Evolutionary conservation across 1,140 invertebrate genomes (phyloP).

Genomic region (Euschistus heros): DNA sequence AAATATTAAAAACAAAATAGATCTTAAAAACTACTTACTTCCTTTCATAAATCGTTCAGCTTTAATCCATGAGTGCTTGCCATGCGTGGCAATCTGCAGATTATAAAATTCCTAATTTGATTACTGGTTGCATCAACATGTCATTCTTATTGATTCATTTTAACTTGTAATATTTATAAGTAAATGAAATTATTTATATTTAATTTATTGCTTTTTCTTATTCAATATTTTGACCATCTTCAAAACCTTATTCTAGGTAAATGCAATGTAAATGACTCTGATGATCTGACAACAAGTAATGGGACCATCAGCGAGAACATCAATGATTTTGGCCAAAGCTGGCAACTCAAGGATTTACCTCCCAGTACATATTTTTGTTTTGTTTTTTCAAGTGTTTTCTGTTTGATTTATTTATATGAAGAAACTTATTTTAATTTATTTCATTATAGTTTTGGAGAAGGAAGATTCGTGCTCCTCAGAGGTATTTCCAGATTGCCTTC

Average conservation of each 20-base stretch:
- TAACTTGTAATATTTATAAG: too few species aligned
- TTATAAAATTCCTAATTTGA: too few species aligned
- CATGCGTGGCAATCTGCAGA: too few species aligned
- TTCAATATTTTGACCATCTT: neutral
- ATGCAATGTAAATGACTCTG: slow-evolving; percentile 53
- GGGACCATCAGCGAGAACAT: slow-evolving; percentile 38
- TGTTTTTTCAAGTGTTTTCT: neutral
- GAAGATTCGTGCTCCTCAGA: slow-evolving; percentile 29
- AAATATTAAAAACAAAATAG: too few species aligned
- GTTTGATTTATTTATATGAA: neutral
- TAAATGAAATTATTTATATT: too few species aligned
- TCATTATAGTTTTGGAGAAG: slow-evolving; percentile 24
- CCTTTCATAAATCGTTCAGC: too few species aligned
- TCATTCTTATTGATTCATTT: too few species aligned
- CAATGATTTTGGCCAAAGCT: slow-evolving; percentile 48
- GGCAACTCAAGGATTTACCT: slow-evolving; percentile 33
- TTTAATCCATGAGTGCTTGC: too few species aligned
- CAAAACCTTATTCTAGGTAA: slow-evolving; percentile 32
- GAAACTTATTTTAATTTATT: neutral
- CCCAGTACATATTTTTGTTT: slow-evolving; percentile 8
- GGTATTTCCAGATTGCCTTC: slow-evolving; percentile 37
- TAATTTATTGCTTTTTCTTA: neutral
- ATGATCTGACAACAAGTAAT: slow-evolving; percentile 49
- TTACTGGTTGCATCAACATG: too few species aligned
- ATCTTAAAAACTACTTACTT: too few species aligned